phyloP scores from a whole-genome alignment of 2,888 invertebrate species.

The Hemistola chrysoprasaria region DNA sequence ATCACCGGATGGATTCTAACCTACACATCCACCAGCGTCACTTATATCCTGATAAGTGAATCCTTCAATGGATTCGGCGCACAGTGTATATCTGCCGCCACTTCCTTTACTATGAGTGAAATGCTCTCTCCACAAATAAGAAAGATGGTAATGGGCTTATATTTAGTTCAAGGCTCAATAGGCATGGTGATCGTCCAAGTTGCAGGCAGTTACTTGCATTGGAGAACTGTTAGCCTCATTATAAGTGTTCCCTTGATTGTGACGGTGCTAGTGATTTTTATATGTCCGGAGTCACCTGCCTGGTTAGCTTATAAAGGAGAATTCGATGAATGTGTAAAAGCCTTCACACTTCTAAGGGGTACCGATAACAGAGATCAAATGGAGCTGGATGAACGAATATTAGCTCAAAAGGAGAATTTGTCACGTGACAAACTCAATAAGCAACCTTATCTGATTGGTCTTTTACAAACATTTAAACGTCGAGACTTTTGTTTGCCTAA shows the following conservation, averaged over 20 bases:
- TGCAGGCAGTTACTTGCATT: conserved; percentile 18
- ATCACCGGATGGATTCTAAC: too few relatives aligned
- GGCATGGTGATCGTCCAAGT: conserved; percentile 10
- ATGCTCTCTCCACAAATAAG: conserved; percentile 18
- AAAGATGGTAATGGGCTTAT: too few relatives aligned
- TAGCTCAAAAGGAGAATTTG: conserved; percentile 16
- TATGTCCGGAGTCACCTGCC: conserved; percentile 30
- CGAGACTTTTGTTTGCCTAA: conserved; percentile 28
- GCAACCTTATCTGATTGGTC: background rate
- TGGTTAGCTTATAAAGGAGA: conserved; percentile 31
- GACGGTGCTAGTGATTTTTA: conserved; percentile 13
- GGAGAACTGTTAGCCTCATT: conserved; percentile 14
- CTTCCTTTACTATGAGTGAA: conserved; percentile 19
- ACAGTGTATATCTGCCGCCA: conserved; percentile 11
- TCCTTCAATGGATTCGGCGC: conserved; percentile 1
- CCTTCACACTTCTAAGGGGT: conserved; percentile 29
- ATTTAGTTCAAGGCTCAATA: conserved; percentile 9
- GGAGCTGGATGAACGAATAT: conserved; percentile 22
- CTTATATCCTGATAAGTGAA: too few relatives aligned
- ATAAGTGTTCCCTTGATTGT: conserved; percentile 15
- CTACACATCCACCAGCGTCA: too few relatives aligned
- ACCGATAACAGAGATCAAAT: conserved; percentile 11
- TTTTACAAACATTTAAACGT: conserved; percentile 1
- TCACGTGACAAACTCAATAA: background rate
- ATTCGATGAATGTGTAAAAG: conserved; percentile 20